Base-by-base conservation (phyloP, 1,140 invertebrate genomes). In the Ceratoteleas bidentatus region DNA sequence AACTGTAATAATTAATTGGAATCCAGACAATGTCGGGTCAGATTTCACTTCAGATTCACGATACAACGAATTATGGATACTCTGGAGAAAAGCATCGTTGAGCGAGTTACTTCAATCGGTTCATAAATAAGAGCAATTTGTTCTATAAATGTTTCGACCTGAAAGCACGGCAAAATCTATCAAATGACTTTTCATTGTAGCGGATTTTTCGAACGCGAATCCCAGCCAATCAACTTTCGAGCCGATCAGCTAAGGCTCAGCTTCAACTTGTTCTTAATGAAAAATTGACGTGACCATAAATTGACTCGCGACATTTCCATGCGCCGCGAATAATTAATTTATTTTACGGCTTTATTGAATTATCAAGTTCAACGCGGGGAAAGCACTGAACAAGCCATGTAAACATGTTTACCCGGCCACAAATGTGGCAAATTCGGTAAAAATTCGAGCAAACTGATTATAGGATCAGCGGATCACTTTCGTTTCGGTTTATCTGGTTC, bases 351-450 rank as follows among this genome's bases (percentile, higher is more conserved):
- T 54, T 70, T 78, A 78, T 78, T 70, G 47, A 58, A 65, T 65
- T 64, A 78, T 77, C 74, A 77, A 77, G 53, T 76, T 76, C 50
- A 62, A 52, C 33, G 53, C 54, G 65, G 43, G 66, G 49, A 64
- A 69, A 76, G 47, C 40, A 66, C 52, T 60, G 15, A 64, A 36
- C 52, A 64, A 52, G 32, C 4, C 58, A 13, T 56, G 64, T 60
- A 62, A 72, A 78, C 61, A 56, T 43, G 58, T 54, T 65, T 66
- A 60, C 66, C 13, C 43, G 36, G 14, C 15, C 3, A 58, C 32
- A 47, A 50, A 24, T 24, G 24, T 24, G 40, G 40, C 10, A 32
- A 11, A 57, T 66, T 72, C 58, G 43, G 47, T 45, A 65, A 70
- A 72, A 78, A 60, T 68, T 69, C 49, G 50, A 40, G 16, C 47